Evolutionary conservation across 2,888 invertebrate genomes (phyloP).

Genomic region (Digitonthophagus gazella): DNA sequence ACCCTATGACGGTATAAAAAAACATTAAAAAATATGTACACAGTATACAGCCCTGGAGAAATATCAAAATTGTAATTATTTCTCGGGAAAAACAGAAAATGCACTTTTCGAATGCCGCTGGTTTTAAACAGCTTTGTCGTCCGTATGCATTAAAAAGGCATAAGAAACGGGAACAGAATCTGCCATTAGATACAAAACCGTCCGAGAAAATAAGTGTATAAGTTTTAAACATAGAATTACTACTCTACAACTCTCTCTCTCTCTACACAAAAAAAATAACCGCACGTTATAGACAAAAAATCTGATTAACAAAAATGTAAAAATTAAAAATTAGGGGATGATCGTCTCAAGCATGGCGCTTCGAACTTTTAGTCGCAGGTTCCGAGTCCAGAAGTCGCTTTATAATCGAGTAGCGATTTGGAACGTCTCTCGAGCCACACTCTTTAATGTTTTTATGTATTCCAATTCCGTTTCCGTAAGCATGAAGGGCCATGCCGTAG

Average conservation of each 20-base stretch:
- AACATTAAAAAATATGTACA: conserved; percentile 43
- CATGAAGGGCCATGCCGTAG: conserved; percentile 53
- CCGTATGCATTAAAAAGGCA: background rate
- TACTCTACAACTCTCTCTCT: conserved; percentile 2
- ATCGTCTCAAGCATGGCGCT: conserved; percentile 47
- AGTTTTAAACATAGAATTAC: background rate
- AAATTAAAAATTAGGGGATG: conserved; percentile 38
- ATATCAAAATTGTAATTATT: conserved; percentile 42
- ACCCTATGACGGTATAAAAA: background rate
- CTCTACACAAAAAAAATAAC: conserved; percentile 34
- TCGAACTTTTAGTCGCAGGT: conserved; percentile 44
- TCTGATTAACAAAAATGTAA: conserved; percentile 39
- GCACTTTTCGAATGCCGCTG: conserved; percentile 30
- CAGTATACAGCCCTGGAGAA: conserved; percentile 44
- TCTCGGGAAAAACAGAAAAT: conserved; percentile 35
- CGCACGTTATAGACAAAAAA: conserved; percentile 38
- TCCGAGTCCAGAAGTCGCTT: conserved; percentile 43
- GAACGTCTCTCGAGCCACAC: conserved; percentile 34
- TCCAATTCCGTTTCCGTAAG: conserved; percentile 32
- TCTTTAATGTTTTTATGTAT: background rate
- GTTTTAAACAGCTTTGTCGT: conserved; percentile 31
- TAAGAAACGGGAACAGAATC: conserved; percentile 10
- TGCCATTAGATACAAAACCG: background rate
- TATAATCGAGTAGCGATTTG: conserved; percentile 36
- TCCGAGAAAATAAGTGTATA: conserved; percentile 4